Conservation (phyloP, 2,113 vertebrate genomes). For the Oryzias javanicus region DNA sequence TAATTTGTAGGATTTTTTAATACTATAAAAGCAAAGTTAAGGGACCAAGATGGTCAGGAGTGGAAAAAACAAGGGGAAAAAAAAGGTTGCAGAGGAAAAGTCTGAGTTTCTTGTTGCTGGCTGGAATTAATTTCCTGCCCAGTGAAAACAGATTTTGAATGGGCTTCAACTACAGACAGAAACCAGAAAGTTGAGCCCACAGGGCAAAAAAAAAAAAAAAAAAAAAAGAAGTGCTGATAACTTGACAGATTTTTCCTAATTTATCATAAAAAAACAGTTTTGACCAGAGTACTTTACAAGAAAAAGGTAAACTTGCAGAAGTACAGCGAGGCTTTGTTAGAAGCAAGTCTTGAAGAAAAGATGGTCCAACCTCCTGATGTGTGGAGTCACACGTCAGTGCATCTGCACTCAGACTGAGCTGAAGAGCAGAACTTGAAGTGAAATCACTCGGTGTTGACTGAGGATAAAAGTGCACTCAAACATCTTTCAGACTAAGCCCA, state of each 20-base stretch:
- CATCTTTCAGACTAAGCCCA: not conserved
- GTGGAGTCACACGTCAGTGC: conserved; percentile 34
- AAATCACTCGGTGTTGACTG: not conserved
- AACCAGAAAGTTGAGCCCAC: conserved; percentile 24
- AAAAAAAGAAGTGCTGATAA: not conserved
- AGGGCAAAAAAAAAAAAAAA: conserved; percentile 17
- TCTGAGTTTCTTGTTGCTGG: conserved; percentile 5
- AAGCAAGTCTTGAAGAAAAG: conserved; percentile 22
- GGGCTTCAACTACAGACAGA: conserved; percentile 14
- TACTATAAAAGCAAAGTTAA: not conserved
- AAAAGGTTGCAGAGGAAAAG: conserved; percentile 3
- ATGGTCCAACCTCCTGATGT: conserved; percentile 25
- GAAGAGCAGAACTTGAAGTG: conserved; percentile 5
- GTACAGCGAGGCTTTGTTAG: conserved; percentile 43
- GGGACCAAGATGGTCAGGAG: not conserved
- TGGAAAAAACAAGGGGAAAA: not conserved
- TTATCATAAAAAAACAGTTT: too few species aligned
- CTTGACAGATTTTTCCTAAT: too few species aligned
- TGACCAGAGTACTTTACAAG: conserved; percentile 5
- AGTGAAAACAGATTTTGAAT: conserved; percentile 25
- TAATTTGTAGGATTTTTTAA: too few species aligned
- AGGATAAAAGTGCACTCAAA: not conserved
- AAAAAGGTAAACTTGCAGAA: not conserved
- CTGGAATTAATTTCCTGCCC: conserved; percentile 29
- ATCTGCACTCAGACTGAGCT: conserved; percentile 12